Evolutionary conservation across 2,797 vertebrate genomes (phyloP), one percentile per base, ranked within the genome.

Genomic region (Chelmon rostratus): DNA sequence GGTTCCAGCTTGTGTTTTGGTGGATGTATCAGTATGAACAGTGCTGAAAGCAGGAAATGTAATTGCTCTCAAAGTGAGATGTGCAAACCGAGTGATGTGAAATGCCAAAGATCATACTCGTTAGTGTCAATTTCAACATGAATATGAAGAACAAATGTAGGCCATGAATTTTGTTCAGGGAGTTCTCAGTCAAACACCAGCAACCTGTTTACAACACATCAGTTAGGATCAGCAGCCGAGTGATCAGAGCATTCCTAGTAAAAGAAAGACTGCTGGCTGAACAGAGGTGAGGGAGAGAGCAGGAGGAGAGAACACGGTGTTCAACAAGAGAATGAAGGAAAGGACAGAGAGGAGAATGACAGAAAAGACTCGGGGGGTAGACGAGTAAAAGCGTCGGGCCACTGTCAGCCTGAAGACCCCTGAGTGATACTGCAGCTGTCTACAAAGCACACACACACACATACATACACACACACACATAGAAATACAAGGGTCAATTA

Each of bases 351-450:
- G 63, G 42, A 73, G 44, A 63, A 75, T 56, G 73, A 82, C 81
- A 81, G 78, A 77, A 68, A 81, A 59, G 77, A 79, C 77, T 81
- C 5, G 16, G 79, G 73, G 83, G 85, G 86, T 62, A 42, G 76
- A 76, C 66, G 69, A 65, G 70, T 72, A 82, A 79, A 86, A 63
- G 75, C 49, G 65, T 89, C 82, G 82, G 54, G 74, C 44, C 81
- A 72, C 81, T 47, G 79, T 85, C 86, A 81, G 69, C 52, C 42
- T 75, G n/a, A 79, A 78, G 88, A 90, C 85, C 84, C 78, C 82
- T 84, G 82, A 89, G 80, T 84, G 88, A 82, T 78, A 54, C 76
- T 78, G 84, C 87, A 90, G 84, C 85, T 91, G 89, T 88, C 83
- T 76, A 54, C 63, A 25, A 57, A 8, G 56, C 40, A 78, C 44